Evolutionary conservation across 1,140 invertebrate genomes (phyloP).

Genomic region (Pteromalus puparum): DNA sequence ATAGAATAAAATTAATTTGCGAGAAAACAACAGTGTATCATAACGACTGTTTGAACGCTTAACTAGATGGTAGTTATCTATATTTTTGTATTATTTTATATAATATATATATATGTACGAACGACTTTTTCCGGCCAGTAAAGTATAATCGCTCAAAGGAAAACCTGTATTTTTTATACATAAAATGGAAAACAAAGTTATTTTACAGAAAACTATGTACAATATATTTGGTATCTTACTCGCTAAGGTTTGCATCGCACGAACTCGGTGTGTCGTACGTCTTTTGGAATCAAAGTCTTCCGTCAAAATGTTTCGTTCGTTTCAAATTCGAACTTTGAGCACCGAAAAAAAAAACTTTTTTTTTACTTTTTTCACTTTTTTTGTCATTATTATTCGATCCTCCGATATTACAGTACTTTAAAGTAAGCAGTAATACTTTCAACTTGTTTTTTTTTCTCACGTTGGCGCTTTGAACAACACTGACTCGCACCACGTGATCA

Average conservation of each 20-base stretch:
- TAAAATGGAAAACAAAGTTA: slow-evolving; percentile 48
- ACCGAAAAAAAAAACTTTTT: slow-evolving; percentile 41
- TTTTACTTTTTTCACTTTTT: slow-evolving; percentile 32
- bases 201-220: slow-evolving; percentile 69
- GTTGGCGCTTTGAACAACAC: slow-evolving; percentile 13
- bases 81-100: not conserved
- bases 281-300: slow-evolving; percentile 25
- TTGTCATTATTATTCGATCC: slow-evolving; percentile 20
- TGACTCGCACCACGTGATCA: slow-evolving; percentile 35
- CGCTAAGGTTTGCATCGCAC: slow-evolving; percentile 36
- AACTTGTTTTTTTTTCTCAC: slow-evolving; percentile 62
- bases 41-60: slow-evolving; percentile 21
- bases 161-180: slow-evolving; percentile 19
- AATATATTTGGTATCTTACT: slow-evolving; percentile 55
- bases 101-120: slow-evolving; percentile 33
- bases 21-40: slow-evolving; percentile 24
- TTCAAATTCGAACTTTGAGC: slow-evolving; percentile 52
- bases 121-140: slow-evolving; percentile 10
- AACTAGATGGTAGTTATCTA: slow-evolving; percentile 25
- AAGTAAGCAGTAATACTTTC: slow-evolving; percentile 72
- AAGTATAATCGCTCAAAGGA: slow-evolving; percentile 2
- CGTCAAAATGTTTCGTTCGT: slow-evolving; percentile 40
- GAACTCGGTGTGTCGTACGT: slow-evolving; percentile 32
- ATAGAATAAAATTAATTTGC: slow-evolving; percentile 37
- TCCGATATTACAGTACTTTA: slow-evolving; percentile 65